Percentiles rank a stretch among this genome's conserved stretches.
Evolutionary conservation across 1,140 invertebrate species (phyloP).

Genomic region (Platorchestia sp.): DNA sequence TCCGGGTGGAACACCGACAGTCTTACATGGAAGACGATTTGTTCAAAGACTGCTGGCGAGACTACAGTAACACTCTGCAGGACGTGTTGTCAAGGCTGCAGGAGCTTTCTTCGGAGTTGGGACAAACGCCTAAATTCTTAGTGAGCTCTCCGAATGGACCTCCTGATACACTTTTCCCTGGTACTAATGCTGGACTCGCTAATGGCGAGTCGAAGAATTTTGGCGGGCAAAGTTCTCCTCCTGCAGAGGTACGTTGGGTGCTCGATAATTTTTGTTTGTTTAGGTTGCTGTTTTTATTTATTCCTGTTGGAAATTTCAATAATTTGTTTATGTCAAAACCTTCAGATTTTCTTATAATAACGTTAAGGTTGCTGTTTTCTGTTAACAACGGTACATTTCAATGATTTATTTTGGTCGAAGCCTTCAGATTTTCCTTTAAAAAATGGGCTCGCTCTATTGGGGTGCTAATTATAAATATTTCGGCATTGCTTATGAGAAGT

Average conservation of each 20-base stretch:
- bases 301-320: too few relatives aligned
- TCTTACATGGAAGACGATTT: slow-evolving; percentile 67
- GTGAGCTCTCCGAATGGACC: slow-evolving; percentile 20
- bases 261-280: neutral
- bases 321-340: neutral
- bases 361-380: neutral
- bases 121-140: slow-evolving; percentile 53
- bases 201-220: neutral
- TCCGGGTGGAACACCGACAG: slow-evolving; percentile 62
- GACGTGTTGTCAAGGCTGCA: slow-evolving; percentile 65
- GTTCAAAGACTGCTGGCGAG: slow-evolving; percentile 67
- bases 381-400: neutral
- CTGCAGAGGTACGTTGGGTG: neutral
- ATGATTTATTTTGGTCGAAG: too few relatives aligned
- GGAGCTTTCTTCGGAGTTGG: slow-evolving; percentile 64
- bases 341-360: neutral
- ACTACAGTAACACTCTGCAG: slow-evolving; percentile 66
- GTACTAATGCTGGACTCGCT: neutral
- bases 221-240: neutral
- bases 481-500: too few relatives aligned
- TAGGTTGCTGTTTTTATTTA: neutral
- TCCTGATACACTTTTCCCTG: slow-evolving; percentile 10
- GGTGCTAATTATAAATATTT: too few relatives aligned
- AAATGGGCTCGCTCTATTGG: too few relatives aligned
- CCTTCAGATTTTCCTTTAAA: too few relatives aligned